Evolutionary conservation across 2,888 invertebrate genomes (phyloP), one percentile per base, ranked within the genome.

Genomic region (Podabrus alpinus): DNA sequence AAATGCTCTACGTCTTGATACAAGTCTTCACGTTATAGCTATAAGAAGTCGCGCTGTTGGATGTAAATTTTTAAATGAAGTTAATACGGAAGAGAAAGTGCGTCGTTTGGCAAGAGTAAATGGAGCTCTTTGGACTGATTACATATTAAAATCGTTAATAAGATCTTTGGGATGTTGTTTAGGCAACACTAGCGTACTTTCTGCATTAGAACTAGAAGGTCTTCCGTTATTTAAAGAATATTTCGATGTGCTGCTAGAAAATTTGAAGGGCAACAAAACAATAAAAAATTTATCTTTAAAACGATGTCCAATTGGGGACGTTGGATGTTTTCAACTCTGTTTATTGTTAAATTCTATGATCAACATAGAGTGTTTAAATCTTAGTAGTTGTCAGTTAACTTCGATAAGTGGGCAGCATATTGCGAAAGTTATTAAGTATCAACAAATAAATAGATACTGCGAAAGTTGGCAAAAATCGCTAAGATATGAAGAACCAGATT

Each of bases 401-500:
- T 83, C 89, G 1, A 86, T 89, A 25, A 93, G 94, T 16, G 94
- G 93, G 0, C 87, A 89, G 0, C 89, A 90, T 69, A 87, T 95
- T 59, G 92, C 92, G 0, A 91, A 92, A 78, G 88, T 93, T 82
- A 89, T 94, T 59, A 93, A 92, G 79, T 85, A 83, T 72, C 87
- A 88, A 80, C 87, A 88, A 80, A 86, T 88, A 61, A 87, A 91
- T 73, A 90, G 95, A 71, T 94, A 93, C 84, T 93, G 94, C 79
- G 94, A 95, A 83, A 93, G 93, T 76, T 95, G 95, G 95, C 92
- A 93, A 78, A 92, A 93, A 80, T 94, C 94, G 9, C 85, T 95
- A 71, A 90, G 95, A n/a, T 95, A 94, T 84, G 90, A 93, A 15
- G 89, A 92, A 66, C 94, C 95, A 0, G 91, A 94, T 80, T 86